Evolutionary conservation across 2,888 invertebrate genomes (phyloP).

Genomic region (Atherix ibis): DNA sequence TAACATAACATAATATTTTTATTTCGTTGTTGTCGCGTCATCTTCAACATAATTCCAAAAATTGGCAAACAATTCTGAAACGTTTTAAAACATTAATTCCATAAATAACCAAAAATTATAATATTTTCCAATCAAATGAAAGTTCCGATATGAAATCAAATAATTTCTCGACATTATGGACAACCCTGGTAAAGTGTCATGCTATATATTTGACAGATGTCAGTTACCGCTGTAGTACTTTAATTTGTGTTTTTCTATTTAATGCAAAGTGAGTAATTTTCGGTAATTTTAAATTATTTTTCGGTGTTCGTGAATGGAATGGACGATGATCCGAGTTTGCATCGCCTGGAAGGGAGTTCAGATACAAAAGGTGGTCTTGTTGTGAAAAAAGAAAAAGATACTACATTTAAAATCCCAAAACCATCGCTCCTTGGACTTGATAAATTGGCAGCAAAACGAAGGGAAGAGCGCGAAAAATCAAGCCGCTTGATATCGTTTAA

Average conservation of each 20-base stretch:
- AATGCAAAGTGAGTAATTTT: neutral
- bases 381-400: conserved; percentile 42
- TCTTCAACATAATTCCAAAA: too few relatives aligned
- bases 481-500: conserved; percentile 52
- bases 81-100: too few relatives aligned
- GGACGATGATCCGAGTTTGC: conserved; percentile 32
- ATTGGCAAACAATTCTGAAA: too few relatives aligned
- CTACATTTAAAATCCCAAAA: conserved; percentile 56
- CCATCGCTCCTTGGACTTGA: conserved; percentile 70
- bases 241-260: neutral
- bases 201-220: neutral
- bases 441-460: conserved; percentile 63
- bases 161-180: neutral
- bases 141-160: too few relatives aligned
- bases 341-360: conserved; percentile 54
- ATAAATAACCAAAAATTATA: too few relatives aligned
- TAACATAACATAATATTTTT: too few relatives aligned
- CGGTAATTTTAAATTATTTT: too few relatives aligned
- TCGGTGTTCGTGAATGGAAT: too few relatives aligned
- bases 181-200: neutral
- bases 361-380: conserved; percentile 52
- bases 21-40: too few relatives aligned
- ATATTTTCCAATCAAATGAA: too few relatives aligned
- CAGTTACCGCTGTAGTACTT: too few relatives aligned
- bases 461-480: conserved; percentile 42